Conservation (phyloP, 2,797 vertebrate species). For the Phylloscopus collybita region DNA sequence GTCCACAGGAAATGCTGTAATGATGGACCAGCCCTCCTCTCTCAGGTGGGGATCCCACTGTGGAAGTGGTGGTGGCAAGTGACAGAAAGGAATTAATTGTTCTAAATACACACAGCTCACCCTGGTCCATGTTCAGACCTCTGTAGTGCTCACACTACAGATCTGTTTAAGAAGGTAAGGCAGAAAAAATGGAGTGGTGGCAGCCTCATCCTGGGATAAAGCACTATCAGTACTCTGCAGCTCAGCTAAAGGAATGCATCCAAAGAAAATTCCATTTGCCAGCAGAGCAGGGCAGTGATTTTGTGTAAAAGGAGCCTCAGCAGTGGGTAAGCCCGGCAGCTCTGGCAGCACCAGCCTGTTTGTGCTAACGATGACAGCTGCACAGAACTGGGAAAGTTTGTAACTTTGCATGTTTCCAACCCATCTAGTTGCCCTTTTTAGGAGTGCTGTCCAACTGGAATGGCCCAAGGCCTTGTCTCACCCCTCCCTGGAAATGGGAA, state of each 20-base stretch:
- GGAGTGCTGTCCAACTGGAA: constrained; percentile 35
- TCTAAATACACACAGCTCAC: not conserved
- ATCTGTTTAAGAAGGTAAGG: not conserved
- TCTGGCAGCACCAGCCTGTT: constrained; percentile 38
- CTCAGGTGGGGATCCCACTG: not conserved
- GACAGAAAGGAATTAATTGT: not conserved
- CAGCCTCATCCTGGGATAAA: not conserved
- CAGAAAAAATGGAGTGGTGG: accelerated
- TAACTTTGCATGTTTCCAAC: constrained; percentile 26
- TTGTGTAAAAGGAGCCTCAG: not conserved
- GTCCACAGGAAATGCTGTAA: not conserved
- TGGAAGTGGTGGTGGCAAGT: not conserved
- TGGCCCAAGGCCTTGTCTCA: constrained; percentile 31
- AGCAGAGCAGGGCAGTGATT: constrained; percentile 32
- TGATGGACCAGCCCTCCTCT: not conserved
- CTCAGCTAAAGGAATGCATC: not conserved
- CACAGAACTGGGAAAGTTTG: constrained; percentile 43
- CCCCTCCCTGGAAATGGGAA: constrained; percentile 31
- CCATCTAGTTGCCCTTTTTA: constrained; percentile 21
- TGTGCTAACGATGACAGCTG: constrained; percentile 59
- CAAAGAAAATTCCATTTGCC: not conserved
- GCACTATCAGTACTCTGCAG: not conserved
- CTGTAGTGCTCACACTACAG: not conserved
- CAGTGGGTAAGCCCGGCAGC: constrained; percentile 36
- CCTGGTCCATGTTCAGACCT: not conserved